Evolutionary conservation across 2,113 vertebrate genomes (phyloP).

Genomic region (Python bivittatus): DNA sequence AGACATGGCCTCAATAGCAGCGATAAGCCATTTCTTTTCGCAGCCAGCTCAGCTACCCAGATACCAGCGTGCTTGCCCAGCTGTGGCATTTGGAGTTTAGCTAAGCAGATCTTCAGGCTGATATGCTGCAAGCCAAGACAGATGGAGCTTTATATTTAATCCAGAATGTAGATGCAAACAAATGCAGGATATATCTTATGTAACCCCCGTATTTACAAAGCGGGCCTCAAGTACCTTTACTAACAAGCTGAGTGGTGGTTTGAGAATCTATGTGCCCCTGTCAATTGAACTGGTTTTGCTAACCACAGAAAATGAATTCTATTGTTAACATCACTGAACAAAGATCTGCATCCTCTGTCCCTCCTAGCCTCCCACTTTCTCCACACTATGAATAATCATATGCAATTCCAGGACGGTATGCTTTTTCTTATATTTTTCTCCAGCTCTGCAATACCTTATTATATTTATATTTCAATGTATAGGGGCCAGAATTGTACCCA

Average conservation of each 20-base stretch:
- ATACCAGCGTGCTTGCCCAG: slow-evolving; percentile 4
- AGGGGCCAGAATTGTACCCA: neutral
- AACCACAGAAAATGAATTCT: neutral
- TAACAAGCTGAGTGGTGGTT: slow-evolving; percentile 1
- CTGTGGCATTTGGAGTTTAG: slow-evolving; percentile 22
- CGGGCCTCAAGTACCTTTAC: neutral
- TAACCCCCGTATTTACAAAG: neutral
- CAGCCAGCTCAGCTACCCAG: slow-evolving; percentile 6
- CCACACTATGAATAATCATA: neutral
- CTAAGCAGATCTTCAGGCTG: neutral
- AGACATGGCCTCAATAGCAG: neutral
- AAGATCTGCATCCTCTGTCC: neutral
- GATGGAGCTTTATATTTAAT: slow-evolving; percentile 35
- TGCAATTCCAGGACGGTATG: neutral
- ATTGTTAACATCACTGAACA: neutral
- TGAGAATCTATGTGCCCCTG: neutral
- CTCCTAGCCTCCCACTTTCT: neutral
- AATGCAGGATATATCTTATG: neutral
- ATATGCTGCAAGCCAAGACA: slow-evolving; percentile 9
- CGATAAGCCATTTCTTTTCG: neutral
- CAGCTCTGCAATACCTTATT: neutral
- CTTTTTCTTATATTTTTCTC: neutral
- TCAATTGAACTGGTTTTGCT: neutral
- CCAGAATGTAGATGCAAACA: slow-evolving; percentile 18
- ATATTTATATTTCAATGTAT: neutral